Conservation (phyloP, 1,140 invertebrate genomes). For the Papilio dardanus region DNA sequence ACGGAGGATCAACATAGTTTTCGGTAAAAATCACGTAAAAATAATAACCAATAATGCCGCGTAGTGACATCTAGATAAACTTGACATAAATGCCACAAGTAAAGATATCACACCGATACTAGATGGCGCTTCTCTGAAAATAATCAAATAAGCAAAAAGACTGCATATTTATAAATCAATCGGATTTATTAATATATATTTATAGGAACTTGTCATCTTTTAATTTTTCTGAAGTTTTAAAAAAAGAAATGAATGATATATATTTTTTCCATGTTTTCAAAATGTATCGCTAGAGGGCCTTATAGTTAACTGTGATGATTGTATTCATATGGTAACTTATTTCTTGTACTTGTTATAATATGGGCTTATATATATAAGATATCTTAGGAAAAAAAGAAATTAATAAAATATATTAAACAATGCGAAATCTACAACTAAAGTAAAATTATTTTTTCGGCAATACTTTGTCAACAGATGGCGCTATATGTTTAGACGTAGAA, state of each 20-base stretch:
- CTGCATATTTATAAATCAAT: neutral
- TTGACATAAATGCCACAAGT: neutral
- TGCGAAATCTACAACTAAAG: no score
- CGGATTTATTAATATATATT: no score
- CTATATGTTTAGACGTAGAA: neutral
- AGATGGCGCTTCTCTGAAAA: neutral
- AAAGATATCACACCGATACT: neutral
- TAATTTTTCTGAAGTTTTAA: no score
- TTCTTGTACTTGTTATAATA: neutral
- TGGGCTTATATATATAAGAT: no score
- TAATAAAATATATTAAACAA: neutral
- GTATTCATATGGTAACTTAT: neutral
- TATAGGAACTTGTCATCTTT: no score
- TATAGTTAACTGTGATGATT: neutral
- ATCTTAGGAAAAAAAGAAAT: neutral
- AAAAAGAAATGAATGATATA: no score
- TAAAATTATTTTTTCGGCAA: no score
- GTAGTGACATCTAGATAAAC: neutral
- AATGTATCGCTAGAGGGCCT: neutral
- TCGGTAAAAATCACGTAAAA: no score
- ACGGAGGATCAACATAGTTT: no score
- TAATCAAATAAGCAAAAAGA: neutral
- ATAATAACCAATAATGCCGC: no score
- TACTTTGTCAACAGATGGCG: neutral
- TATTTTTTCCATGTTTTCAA: neutral